phyloP scores from a whole-genome alignment of 2,113 vertebrate species.

The Brachypodius melanocephalos region DNA sequence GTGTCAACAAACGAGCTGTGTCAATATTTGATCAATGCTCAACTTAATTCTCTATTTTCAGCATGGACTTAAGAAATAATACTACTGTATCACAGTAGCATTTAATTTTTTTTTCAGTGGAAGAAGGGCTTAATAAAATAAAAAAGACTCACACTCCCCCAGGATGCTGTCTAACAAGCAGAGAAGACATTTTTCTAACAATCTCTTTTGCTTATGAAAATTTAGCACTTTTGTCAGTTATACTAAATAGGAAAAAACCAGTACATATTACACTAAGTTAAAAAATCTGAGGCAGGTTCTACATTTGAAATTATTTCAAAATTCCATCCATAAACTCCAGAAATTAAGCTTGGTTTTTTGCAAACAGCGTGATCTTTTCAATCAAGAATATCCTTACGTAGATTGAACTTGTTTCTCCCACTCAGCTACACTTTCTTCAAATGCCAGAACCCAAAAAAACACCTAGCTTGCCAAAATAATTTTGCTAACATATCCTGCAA shows the following conservation, averaged over 20 bases:
- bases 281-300: neutral
- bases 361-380: neutral
- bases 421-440: neutral
- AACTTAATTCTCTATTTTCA: constrained; percentile 3
- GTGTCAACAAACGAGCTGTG: neutral
- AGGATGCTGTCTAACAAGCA: neutral
- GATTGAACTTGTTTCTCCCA: accelerated
- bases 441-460: neutral
- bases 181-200: neutral
- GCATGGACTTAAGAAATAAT: neutral
- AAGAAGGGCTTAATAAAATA: neutral
- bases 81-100: neutral
- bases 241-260: accelerated
- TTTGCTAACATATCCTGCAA: neutral
- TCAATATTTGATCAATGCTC: neutral
- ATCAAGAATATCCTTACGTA: neutral
- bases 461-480: neutral
- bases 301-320: neutral
- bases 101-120: neutral
- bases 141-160: neutral
- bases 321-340: neutral
- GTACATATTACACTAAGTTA: accelerated
- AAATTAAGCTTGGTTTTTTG: neutral
- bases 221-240: neutral
- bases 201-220: neutral